Evolutionary conservation across 2,797 vertebrate species (phyloP).

Genomic region (Malurus splendens): DNA sequence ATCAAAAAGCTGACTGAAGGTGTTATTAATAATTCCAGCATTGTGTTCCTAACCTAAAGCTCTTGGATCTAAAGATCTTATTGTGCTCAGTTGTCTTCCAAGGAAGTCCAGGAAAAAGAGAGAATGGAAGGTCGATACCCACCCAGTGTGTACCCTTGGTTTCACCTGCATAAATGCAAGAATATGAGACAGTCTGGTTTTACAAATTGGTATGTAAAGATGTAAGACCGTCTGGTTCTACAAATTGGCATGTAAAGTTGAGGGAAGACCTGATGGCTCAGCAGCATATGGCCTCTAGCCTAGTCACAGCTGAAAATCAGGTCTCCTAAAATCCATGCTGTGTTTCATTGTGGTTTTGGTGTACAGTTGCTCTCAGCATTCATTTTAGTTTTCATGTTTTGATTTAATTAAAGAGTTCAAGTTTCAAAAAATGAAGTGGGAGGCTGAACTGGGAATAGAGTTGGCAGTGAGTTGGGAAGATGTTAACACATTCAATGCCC

Average conservation of each 20-base stretch:
- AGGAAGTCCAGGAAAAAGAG: background rate
- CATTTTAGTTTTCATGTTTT: background rate
- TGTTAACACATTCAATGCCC: background rate
- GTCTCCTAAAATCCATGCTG: background rate
- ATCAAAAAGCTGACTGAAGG: conserved; percentile 26
- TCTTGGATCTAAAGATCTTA: background rate
- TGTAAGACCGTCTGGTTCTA: background rate
- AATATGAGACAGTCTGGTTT: background rate
- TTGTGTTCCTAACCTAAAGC: background rate
- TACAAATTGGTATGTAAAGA: background rate
- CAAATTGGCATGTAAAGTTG: background rate
- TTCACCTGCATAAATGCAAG: background rate
- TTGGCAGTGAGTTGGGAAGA: background rate
- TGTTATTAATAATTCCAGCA: background rate
- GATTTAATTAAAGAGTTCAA: background rate
- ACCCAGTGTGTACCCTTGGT: background rate
- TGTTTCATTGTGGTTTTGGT: background rate
- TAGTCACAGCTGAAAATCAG: background rate
- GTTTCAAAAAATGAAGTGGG: conserved; percentile 17
- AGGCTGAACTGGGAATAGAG: background rate
- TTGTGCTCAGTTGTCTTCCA: background rate
- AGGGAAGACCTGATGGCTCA: conserved; percentile 8
- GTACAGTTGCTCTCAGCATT: background rate
- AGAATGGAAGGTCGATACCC: background rate
- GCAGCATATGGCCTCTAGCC: background rate